Evolutionary conservation across 1,140 invertebrate genomes (phyloP).

Genomic region (Zeugodacus cucurbitae): DNA sequence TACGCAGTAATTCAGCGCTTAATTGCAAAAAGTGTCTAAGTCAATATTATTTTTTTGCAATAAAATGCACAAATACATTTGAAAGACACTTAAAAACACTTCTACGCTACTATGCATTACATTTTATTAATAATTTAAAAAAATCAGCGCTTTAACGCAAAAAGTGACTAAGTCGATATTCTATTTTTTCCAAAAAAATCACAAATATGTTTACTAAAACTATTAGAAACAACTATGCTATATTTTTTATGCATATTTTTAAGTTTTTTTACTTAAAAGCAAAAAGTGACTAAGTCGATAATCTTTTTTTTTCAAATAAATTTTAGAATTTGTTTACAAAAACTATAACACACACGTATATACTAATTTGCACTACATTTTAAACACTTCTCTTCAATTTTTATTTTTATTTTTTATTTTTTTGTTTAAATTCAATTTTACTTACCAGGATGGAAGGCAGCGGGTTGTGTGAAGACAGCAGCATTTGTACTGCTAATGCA

Average conservation of each 20-base stretch:
- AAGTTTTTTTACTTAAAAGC: neutral
- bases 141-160: neutral
- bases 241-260: neutral
- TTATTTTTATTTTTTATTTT: neutral
- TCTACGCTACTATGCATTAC: neutral
- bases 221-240: too few relatives aligned
- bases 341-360: neutral
- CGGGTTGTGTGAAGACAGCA: constrained; percentile 59
- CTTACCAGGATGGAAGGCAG: constrained; percentile 59
- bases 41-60: too few relatives aligned
- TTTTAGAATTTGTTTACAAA: neutral
- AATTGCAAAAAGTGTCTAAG: neutral
- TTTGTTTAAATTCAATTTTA: constrained; percentile 44
- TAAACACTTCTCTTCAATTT: too few relatives aligned
- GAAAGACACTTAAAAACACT: too few relatives aligned
- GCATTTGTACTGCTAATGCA: constrained; percentile 47
- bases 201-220: too few relatives aligned
- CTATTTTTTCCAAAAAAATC: too few relatives aligned
- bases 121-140: neutral
- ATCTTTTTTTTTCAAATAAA: neutral
- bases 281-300: too few relatives aligned
- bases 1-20: neutral
- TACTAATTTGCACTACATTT: too few relatives aligned
- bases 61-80: too few relatives aligned
- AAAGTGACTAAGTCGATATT: too few relatives aligned